phyloP scores from a whole-genome alignment of 2,797 vertebrate species.

The Echiichthys vipera region DNA sequence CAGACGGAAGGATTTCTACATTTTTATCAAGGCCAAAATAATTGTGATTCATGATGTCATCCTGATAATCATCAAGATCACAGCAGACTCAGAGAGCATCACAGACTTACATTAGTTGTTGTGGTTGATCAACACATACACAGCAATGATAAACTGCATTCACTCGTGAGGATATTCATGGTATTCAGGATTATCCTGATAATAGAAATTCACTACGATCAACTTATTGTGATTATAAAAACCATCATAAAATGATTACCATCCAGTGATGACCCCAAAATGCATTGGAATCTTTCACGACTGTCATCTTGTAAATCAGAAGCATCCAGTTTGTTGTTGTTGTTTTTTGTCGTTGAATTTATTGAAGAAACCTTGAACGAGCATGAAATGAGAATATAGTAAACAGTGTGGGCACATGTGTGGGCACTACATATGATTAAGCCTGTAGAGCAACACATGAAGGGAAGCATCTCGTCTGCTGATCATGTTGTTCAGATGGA shows the following conservation, averaged over 20 bases:
- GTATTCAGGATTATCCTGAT: too few relatives aligned
- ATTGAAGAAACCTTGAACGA: background rate
- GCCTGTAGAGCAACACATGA: conserved; percentile 17
- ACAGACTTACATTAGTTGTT: too few relatives aligned
- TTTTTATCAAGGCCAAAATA: too few relatives aligned
- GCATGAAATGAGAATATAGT: background rate
- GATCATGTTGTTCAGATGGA: conserved; percentile 21
- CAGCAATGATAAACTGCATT: too few relatives aligned
- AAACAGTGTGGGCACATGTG: conserved; percentile 14
- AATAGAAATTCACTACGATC: too few relatives aligned
- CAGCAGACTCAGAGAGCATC: too few relatives aligned
- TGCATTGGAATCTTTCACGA: background rate
- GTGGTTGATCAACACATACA: too few relatives aligned
- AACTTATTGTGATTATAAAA: too few relatives aligned
- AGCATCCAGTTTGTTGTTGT: background rate
- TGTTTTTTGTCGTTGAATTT: background rate
- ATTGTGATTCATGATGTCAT: too few relatives aligned
- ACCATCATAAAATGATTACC: too few relatives aligned
- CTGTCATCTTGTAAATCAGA: background rate
- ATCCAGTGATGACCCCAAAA: background rate
- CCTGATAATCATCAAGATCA: too few relatives aligned
- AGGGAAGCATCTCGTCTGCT: conserved; percentile 20
- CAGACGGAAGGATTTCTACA: background rate
- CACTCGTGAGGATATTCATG: too few relatives aligned
- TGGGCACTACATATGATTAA: conserved; percentile 28